Base-by-base conservation (phyloP, 1,140 invertebrate genomes). In the Cyrtorhinus lividipennis region DNA sequence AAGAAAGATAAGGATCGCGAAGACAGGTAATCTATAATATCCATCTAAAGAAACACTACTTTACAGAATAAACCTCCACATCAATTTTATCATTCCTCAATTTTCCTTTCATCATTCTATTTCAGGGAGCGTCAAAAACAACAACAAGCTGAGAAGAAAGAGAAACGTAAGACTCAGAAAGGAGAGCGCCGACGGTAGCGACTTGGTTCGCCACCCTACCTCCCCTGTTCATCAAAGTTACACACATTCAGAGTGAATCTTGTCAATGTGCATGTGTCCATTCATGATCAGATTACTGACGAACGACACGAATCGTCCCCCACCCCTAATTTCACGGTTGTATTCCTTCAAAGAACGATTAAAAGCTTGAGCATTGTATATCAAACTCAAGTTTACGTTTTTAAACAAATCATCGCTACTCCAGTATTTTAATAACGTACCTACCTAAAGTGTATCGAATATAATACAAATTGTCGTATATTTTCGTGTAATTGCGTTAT, bases 1-100 rank as follows among this genome's bases (percentile, higher is more conserved):
- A 92, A 92, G 67, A 90, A 90, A 69, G 88, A 90, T 69, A 90
- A 89, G 70, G 89, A 92, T 68, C 90, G 87, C 75, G 88, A 91
- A 68, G 89, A 92, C 71, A 80, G 88, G 87, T 88, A 73, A 67
- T 56, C 59, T 62, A 26, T 38, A 5, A 38, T 38, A 8, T 38
- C 30, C 5, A 8, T 38, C 5, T 38, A 38, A 38, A 38, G 5
- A 15, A 38, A 8, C 15, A 38, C 30, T 38, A 5, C 30, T 8
- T 38, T 38, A 8, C 30, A 38, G 30, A 38, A 38, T 38, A 38
- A 38, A n/a, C n/a, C 30, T 38, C 15, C 30, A 38, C 5, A 38
- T 38, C 15, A 38, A 38, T 8, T 38, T 38, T 8, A 38, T 5
- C 5, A 38, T 38, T 38, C 5, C 5, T 8, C n/a, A n/a, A n/a